phyloP scores from a whole-genome alignment of 2,888 invertebrate genomes.

The Drosophila eohydei region DNA sequence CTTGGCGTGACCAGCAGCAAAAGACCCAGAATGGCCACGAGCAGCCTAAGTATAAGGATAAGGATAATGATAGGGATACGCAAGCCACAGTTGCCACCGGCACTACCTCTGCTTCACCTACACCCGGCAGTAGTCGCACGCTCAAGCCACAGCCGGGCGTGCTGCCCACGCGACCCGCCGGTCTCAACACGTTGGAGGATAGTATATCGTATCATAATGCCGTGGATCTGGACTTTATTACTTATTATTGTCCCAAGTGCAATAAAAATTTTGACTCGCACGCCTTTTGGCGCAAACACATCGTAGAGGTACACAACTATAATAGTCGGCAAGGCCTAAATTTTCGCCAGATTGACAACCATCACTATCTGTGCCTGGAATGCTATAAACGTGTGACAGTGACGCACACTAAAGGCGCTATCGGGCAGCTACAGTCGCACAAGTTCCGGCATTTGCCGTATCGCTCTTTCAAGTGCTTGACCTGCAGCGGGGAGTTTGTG shows the following conservation, averaged over 20 bases:
- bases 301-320: constrained; percentile 80
- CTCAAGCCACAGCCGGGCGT: constrained; percentile 50
- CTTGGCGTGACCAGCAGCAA: constrained; percentile 42
- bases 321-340: constrained; percentile 80
- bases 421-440: constrained; percentile 81
- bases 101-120: constrained; percentile 37
- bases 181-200: constrained; percentile 80
- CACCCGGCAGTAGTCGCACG: constrained; percentile 47
- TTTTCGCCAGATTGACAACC: constrained; percentile 81
- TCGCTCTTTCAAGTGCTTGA: constrained; percentile 79
- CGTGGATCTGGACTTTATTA: constrained; percentile 81
- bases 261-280: constrained; percentile 80
- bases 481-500: constrained; percentile 78
- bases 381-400: constrained; percentile 82
- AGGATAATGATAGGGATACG: background rate
- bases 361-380: constrained; percentile 81
- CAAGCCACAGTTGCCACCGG: constrained; percentile 2
- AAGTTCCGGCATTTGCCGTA: constrained; percentile 82
- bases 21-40: constrained; percentile 42
- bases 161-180: constrained; percentile 66
- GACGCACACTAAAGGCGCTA: constrained; percentile 82
- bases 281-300: constrained; percentile 82
- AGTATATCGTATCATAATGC: constrained; percentile 81
- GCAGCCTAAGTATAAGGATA: constrained; percentile 18
- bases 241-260: constrained; percentile 80